Base-by-base conservation (phyloP, 23 tunicate species). In the Halocynthia aurantium region DNA sequence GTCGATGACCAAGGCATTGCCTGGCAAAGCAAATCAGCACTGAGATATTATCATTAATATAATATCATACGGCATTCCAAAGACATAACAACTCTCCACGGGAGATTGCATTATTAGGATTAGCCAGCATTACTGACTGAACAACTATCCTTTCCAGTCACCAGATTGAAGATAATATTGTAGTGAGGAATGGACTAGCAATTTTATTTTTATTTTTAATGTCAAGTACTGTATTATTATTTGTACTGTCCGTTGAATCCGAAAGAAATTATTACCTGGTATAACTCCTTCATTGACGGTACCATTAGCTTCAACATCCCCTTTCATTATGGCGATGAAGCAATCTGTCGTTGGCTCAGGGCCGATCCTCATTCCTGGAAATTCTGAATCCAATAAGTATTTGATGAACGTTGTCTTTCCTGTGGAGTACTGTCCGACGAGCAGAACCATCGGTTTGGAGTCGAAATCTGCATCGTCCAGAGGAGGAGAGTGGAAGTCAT, bases 331-430 rank as follows among this genome's bases (percentile, higher is more conserved):
- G 51, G 96, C 88, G 69, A 96, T 96, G 64, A 96, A 96, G 57
- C 99, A 90, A 66, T 96, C 99, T 8, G 99, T 96, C 1, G 99
- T 96, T 22, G 99, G 99, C 63, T 96, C 99, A 5, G 99, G 99
- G 6, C 99, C 99, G 76, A 96, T 96, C 52, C 99, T 79, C 99
- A 96, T 96, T n/a, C 99, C 99, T 0, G 99, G 99, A 61, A 96
- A 96, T 61, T 96, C 99, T 65, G 81, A 70, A 51, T 96, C 99
- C 81, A 96, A 64, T 6, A 96, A 78, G 61, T 96, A 96, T 56
- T 90, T 84, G 76, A 96, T 90, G 56, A 96, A 96, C 6, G 99
- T 86, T 51, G 99, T 96, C 80, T 96, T 96, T 61, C 99, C 99
- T 17, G 97, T 90, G 6, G 99, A 96, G 77, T 96, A 96, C 67